Evolutionary conservation across 2,113 vertebrate species (phyloP).

Genomic region (Seriola dumerili): DNA sequence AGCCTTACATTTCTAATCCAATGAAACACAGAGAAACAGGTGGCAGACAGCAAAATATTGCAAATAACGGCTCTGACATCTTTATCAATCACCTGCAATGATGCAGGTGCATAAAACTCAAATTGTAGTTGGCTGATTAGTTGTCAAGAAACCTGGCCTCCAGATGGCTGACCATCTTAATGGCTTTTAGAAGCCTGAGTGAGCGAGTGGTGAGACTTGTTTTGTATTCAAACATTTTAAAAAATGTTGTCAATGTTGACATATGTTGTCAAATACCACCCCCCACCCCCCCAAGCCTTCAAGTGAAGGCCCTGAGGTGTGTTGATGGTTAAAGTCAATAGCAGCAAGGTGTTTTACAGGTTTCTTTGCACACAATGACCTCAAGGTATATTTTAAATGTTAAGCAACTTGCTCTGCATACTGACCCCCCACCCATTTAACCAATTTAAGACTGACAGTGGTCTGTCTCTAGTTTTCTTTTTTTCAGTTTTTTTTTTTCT

Average conservation of each 20-base stretch:
- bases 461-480: background rate
- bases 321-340: slow-evolving; percentile 35
- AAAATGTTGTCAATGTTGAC: background rate
- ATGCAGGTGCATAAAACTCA: background rate
- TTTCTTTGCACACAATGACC: slow-evolving; percentile 55
- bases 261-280: background rate
- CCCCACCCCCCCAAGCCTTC: background rate
- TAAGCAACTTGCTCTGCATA: slow-evolving; percentile 6
- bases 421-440: background rate
- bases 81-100: background rate
- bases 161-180: background rate
- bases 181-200: background rate
- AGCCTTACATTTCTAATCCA: background rate
- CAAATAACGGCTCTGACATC: background rate
- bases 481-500: background rate
- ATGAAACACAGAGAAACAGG: background rate
- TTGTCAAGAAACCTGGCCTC: background rate
- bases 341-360: slow-evolving; percentile 44
- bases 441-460: background rate
- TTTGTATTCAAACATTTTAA: background rate
- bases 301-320: slow-evolving; percentile 5
- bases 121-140: background rate
- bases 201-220: background rate
- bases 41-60: background rate
- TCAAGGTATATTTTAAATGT: slow-evolving; percentile 35